A percentile compares a stretch with the other conserved stretches of the same genome.
Conservation (phyloP, 1,140 invertebrate species). For the Drosophila funebris region DNA sequence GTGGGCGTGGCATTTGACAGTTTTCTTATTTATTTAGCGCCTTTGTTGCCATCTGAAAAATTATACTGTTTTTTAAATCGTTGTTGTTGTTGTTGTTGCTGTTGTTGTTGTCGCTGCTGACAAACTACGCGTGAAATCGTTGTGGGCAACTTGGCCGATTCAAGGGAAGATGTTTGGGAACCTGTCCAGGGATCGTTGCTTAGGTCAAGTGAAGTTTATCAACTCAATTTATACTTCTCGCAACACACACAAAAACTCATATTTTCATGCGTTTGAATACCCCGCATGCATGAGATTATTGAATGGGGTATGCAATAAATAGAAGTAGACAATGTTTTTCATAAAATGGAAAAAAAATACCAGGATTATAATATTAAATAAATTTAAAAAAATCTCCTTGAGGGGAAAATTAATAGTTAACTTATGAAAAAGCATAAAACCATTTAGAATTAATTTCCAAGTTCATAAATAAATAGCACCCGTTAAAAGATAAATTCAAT, state of each 20-base stretch:
- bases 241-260: slow-evolving; percentile 41
- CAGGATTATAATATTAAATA: no score
- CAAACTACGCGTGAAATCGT: slow-evolving; percentile 45
- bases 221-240: slow-evolving; percentile 59
- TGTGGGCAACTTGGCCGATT: not conserved
- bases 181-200: not conserved
- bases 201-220: slow-evolving; percentile 54
- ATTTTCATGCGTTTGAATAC: slow-evolving; percentile 38
- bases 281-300: not conserved
- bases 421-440: no score
- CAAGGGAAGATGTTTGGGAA: not conserved
- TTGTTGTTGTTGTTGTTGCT: slow-evolving; percentile 11
- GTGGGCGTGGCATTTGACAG: slow-evolving; percentile 43
- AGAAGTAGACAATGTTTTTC: not conserved
- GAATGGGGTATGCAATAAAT: not conserved
- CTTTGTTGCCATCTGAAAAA: slow-evolving; percentile 40
- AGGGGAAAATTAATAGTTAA: no score
- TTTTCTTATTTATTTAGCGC: slow-evolving; percentile 58
- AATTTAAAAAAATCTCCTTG: no score
- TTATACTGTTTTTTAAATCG: slow-evolving; percentile 11
- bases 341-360: no score
- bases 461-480: no score
- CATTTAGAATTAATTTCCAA: no score
- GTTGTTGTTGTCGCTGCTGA: not conserved
- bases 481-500: no score